phyloP scores from a whole-genome alignment of 2,888 invertebrate genomes.

The Lagria hirta region DNA sequence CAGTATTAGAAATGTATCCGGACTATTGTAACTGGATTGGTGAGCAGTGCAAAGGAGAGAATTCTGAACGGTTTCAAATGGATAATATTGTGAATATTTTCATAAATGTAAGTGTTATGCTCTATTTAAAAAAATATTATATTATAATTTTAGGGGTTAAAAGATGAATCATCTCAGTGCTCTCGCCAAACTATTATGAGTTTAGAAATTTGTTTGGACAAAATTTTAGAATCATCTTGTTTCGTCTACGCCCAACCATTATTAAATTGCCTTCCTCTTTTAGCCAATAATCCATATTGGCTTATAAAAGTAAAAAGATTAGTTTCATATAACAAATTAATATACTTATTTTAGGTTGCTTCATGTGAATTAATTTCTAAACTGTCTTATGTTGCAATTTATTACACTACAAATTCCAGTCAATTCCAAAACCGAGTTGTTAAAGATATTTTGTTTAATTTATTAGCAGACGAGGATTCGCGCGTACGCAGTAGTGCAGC shows the following conservation, averaged over 20 bases:
- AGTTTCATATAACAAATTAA: background rate
- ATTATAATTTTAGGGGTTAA: constrained; percentile 60
- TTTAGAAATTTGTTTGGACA: constrained; percentile 60
- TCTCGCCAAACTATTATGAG: constrained; percentile 70
- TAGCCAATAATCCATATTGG: constrained; percentile 80
- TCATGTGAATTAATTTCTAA: constrained; percentile 64
- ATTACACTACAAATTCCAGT: constrained; percentile 56
- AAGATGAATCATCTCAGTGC: constrained; percentile 75
- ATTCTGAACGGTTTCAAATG: constrained; percentile 20
- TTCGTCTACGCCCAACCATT: constrained; percentile 60
- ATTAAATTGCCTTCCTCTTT: constrained; percentile 63
- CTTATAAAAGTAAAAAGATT: constrained; percentile 67
- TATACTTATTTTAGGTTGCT: constrained; percentile 58
- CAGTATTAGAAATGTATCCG: constrained; percentile 61
- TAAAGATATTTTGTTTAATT: constrained; percentile 61
- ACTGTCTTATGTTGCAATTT: constrained; percentile 62
- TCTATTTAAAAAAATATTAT: constrained; percentile 6
- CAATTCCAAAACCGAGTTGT: constrained; percentile 63
- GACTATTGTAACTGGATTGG: constrained; percentile 59
- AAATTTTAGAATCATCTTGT: constrained; percentile 65
- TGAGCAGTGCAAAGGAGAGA: constrained; percentile 38
- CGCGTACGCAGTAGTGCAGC: constrained; percentile 75
- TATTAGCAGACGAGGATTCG: constrained; percentile 75
- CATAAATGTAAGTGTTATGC: constrained; percentile 29
- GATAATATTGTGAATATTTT: constrained; percentile 32